phyloP scores from a whole-genome alignment of 2,113 vertebrate species.

The Passerina amoena region DNA sequence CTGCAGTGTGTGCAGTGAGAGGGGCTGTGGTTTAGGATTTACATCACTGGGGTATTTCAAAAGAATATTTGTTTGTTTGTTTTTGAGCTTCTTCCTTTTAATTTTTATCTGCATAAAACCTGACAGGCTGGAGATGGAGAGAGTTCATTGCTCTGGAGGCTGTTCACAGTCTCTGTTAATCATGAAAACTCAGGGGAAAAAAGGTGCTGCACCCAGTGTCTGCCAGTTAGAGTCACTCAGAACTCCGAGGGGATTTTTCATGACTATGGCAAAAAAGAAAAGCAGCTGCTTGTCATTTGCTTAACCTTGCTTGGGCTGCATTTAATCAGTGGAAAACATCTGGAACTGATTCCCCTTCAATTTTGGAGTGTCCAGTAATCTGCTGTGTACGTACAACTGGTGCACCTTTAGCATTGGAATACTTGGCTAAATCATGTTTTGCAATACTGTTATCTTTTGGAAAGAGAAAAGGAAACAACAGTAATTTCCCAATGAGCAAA shows the following conservation, averaged over 20 bases:
- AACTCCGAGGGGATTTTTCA: neutral
- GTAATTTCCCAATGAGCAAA: conserved; percentile 38
- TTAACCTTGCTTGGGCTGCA: conserved; percentile 23
- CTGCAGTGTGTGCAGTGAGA: neutral
- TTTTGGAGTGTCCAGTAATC: conserved; percentile 1
- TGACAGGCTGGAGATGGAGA: neutral
- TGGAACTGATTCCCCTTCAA: conserved; percentile 39
- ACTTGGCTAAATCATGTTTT: neutral
- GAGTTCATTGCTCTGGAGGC: neutral
- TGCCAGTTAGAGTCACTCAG: neutral
- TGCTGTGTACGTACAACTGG: neutral
- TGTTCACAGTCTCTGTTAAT: neutral
- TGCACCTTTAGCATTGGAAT: neutral
- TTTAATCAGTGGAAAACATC: conserved; percentile 41
- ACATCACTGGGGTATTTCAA: neutral
- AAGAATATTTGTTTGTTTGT: neutral
- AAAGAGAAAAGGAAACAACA: conserved; percentile 16
- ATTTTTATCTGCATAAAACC: neutral
- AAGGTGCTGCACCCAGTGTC: neutral
- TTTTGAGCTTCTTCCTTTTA: neutral
- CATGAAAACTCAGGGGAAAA: neutral
- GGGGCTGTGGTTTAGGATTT: neutral
- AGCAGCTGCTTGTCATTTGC: conserved; percentile 48
- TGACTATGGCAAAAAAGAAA: neutral
- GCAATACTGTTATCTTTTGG: conserved; percentile 34